These are phyloP conservation scores for Heliconius charithonia DNA, from an alignment of 2,888 invertebrate species.

Conservation along the genomic window DNA sequence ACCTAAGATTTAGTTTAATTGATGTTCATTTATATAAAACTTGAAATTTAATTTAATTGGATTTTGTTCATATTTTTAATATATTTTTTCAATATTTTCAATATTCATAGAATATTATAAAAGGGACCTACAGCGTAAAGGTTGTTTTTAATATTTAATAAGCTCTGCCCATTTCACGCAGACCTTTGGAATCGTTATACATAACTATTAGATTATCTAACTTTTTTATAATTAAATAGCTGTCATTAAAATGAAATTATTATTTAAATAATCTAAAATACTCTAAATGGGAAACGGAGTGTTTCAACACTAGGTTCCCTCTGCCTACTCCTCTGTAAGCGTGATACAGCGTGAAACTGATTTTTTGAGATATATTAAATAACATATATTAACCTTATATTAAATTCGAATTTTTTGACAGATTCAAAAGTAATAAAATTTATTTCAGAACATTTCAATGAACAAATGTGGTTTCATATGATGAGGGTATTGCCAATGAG, in stretches of 20 bases:
- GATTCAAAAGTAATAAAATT: background rate
- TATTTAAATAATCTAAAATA: too few relatives aligned
- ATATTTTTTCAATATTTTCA: background rate
- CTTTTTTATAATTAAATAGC: background rate
- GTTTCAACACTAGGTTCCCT: too few relatives aligned
- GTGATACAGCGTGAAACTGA: too few relatives aligned
- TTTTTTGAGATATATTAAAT: too few relatives aligned
- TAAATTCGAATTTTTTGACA: too few relatives aligned
- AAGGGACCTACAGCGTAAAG: background rate
- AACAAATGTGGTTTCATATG: conserved; percentile 46
- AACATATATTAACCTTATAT: too few relatives aligned
- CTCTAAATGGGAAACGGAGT: too few relatives aligned
- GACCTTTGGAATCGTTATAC: background rate
- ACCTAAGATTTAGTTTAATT: too few relatives aligned
- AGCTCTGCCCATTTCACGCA: background rate
- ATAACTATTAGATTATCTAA: background rate
- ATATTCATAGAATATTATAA: conserved; percentile 9
- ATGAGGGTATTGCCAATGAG: conserved; percentile 63
- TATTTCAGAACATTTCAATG: conserved; percentile 25
- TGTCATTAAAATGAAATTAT: background rate
- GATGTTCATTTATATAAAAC: too few relatives aligned
- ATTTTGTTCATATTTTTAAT: too few relatives aligned
- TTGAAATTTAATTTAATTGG: too few relatives aligned
- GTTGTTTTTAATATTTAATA: conserved; percentile 10
- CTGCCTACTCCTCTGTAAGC: too few relatives aligned